Percentiles rank a stretch among this genome's conserved stretches.
Evolutionary conservation across 1,140 invertebrate species (phyloP).

Genomic region (Octopus bimaculoides): DNA sequence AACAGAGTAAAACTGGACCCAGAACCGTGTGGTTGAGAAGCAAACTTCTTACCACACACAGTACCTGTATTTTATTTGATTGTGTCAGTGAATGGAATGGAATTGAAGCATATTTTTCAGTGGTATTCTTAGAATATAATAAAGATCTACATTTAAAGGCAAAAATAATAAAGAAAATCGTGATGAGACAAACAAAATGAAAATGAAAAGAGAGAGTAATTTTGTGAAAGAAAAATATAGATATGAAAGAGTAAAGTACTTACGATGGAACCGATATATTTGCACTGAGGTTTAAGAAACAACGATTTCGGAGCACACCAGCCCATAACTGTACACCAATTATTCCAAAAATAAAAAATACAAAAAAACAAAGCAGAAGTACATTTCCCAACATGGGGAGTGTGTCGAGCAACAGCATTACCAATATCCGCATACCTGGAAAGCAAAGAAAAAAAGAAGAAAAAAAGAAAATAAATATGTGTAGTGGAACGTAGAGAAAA

Average conservation of each 20-base stretch:
- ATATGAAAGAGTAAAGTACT: constrained; percentile 26
- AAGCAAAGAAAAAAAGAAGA: constrained; percentile 21
- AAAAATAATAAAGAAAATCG: too few species aligned
- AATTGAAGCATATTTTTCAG: too few species aligned
- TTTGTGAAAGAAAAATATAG: background rate
- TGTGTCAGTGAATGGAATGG: too few species aligned
- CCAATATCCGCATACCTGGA: constrained; percentile 94
- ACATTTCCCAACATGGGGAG: constrained; percentile 99
- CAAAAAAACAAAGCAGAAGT: constrained; percentile 97
- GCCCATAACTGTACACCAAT: constrained; percentile 99
- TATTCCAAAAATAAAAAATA: constrained; percentile 99
- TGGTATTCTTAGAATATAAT: too few species aligned
- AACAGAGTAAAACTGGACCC: too few species aligned
- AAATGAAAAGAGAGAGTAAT: too few species aligned
- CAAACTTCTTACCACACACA: too few species aligned
- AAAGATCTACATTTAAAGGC: too few species aligned
- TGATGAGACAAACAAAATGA: too few species aligned
- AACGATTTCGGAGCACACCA: constrained; percentile 90
- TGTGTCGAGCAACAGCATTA: constrained; percentile 98
- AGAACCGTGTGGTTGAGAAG: too few species aligned
- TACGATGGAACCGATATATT: constrained; percentile 42
- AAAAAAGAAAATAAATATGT: background rate
- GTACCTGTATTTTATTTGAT: too few species aligned
- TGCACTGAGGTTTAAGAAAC: constrained; percentile 68
- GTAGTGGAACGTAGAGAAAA: background rate